Percentiles rank a stretch among this genome's conserved stretches.
Conservation (phyloP, 2,888 invertebrate species). For the Protodeltote pygarga region DNA sequence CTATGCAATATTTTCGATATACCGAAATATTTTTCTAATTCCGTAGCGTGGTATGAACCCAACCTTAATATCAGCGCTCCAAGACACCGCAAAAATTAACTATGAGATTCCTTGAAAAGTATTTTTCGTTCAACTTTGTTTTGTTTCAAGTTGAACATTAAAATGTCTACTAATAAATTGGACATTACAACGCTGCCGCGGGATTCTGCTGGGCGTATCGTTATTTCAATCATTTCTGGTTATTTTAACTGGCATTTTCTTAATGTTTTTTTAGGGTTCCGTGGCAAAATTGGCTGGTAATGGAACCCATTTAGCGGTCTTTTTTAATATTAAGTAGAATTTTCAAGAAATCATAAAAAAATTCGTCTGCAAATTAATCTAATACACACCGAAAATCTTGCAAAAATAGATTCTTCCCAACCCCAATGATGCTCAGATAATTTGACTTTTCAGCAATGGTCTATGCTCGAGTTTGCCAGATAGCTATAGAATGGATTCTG, state of each 20-base stretch:
- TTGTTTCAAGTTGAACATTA: conserved; percentile 38
- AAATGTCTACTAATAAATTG: conserved; percentile 35
- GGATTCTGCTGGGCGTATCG: background rate
- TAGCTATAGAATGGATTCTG: no score
- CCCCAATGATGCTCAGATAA: no score
- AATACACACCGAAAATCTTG: no score
- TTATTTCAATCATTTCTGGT: background rate
- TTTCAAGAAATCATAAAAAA: no score
- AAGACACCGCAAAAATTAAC: conserved; percentile 27
- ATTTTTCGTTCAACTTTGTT: conserved; percentile 38
- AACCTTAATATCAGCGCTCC: conserved; percentile 6
- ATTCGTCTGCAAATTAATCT: no score
- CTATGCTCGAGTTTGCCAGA: no score
- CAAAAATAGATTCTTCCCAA: no score
- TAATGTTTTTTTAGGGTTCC: background rate
- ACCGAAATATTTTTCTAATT: background rate
- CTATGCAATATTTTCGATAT: no score
- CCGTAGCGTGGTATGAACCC: conserved; percentile 1
- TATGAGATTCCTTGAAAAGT: conserved; percentile 28
- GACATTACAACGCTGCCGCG: conserved; percentile 14
- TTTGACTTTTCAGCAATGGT: no score
- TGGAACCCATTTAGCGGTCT: no score
- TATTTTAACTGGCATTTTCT: no score
- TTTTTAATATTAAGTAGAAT: no score
- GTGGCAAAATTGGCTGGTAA: background rate